Conservation (phyloP, 2,113 vertebrate genomes). For the Colossoma macropomum region DNA sequence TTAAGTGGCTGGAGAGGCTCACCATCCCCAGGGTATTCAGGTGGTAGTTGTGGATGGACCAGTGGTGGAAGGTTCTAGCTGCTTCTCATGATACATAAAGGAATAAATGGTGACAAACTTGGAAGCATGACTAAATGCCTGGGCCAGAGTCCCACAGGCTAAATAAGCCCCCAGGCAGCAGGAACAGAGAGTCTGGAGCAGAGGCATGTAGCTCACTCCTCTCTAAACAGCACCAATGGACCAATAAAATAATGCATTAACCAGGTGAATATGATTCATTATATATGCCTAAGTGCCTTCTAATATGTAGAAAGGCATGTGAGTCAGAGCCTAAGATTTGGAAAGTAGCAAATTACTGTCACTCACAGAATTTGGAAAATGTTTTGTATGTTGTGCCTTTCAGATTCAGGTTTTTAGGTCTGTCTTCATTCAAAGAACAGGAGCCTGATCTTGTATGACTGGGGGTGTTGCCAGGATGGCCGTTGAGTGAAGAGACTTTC, state of each 20-base stretch:
- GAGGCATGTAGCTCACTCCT: neutral
- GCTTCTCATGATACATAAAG: neutral
- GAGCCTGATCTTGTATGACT: too few relatives aligned
- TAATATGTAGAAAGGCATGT: neutral
- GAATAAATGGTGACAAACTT: slow-evolving; percentile 29
- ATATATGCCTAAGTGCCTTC: neutral
- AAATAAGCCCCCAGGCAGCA: slow-evolving; percentile 20
- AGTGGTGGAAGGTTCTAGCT: neutral
- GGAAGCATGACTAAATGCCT: slow-evolving; percentile 43
- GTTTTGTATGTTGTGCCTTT: too few relatives aligned
- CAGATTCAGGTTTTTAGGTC: too few relatives aligned
- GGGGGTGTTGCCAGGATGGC: too few relatives aligned
- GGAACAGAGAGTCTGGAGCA: neutral
- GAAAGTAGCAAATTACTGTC: neutral
- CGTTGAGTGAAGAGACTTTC: too few relatives aligned
- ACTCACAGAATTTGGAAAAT: neutral
- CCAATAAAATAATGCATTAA: slow-evolving; percentile 24
- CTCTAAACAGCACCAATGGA: slow-evolving; percentile 12
- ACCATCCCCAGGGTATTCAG: neutral
- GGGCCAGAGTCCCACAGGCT: slow-evolving; percentile 20
- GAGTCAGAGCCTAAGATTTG: neutral
- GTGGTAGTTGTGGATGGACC: neutral
- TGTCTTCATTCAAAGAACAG: too few relatives aligned
- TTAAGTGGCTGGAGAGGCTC: slow-evolving; percentile 1
- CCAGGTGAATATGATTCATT: neutral